phyloP scores from a whole-genome alignment of 2,888 invertebrate species.

The Machimus atricapillus region DNA sequence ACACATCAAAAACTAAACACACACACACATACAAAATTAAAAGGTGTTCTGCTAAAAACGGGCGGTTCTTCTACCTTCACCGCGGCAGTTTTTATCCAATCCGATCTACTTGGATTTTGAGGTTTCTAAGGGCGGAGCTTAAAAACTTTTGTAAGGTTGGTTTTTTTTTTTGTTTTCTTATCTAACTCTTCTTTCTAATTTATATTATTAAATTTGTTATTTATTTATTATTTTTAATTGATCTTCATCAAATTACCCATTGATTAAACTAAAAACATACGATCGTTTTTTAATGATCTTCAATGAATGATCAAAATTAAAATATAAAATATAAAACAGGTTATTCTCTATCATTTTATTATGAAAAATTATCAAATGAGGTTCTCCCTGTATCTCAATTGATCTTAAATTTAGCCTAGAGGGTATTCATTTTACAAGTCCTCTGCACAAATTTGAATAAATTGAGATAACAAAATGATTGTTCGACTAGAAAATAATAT shows the following conservation, averaged over 20 bases:
- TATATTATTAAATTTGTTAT: no score
- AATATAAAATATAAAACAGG: no score
- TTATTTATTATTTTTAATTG: no score
- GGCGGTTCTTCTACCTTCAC: conserved; percentile 41
- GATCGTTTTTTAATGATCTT: no score
- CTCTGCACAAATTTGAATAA: background rate
- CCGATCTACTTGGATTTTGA: conserved; percentile 19
- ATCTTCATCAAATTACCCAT: no score
- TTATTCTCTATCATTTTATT: no score
- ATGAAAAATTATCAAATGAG: no score
- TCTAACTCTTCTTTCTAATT: background rate
- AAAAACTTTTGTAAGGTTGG: background rate
- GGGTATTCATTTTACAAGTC: background rate
- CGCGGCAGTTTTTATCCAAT: conserved; percentile 42
- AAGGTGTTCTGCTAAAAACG: conserved; percentile 33
- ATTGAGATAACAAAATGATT: background rate
- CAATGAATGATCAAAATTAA: no score
- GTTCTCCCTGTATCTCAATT: background rate
- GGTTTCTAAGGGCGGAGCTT: conserved; percentile 37
- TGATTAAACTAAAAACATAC: no score
- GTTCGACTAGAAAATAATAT: background rate
- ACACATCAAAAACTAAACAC: background rate
- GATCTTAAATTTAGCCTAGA: background rate
- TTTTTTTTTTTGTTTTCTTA: background rate
- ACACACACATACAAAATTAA: background rate